Evolutionary conservation across 2,113 vertebrate species (phyloP).

Genomic region (Sylvia atricapilla): DNA sequence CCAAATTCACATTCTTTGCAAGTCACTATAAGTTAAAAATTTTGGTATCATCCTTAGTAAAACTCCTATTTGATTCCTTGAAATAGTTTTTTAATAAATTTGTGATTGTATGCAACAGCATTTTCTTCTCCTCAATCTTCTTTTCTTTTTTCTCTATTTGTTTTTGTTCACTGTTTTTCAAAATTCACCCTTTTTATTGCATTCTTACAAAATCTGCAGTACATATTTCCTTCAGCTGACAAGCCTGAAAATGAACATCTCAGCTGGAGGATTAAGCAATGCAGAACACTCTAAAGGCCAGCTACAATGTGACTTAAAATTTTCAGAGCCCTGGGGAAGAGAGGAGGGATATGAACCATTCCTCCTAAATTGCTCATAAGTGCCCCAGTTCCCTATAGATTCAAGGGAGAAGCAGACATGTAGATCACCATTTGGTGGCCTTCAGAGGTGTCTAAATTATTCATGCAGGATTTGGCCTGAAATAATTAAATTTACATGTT

Average conservation of each 20-base stretch:
- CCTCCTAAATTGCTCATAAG: not conserved
- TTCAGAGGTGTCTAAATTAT: slow-evolving; percentile 12
- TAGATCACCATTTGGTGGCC: not conserved
- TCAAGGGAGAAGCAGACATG: not conserved
- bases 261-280: not conserved
- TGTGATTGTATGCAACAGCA: not conserved
- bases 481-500: slow-evolving; percentile 2
- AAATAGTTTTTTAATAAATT: not conserved
- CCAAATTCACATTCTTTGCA: not conserved
- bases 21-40: not conserved
- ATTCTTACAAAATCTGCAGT: not conserved
- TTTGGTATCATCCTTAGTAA: not conserved
- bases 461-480: not conserved
- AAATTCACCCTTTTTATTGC: not conserved
- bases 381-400: not conserved
- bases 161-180: not conserved
- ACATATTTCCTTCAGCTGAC: not conserved
- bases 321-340: not conserved
- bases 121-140: not conserved
- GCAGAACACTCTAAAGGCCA: not conserved
- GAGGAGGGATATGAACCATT: not conserved
- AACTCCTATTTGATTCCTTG: not conserved
- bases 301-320: not conserved
- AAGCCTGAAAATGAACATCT: not conserved
- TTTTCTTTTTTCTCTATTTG: not conserved